phyloP scores from a whole-genome alignment of 2,797 vertebrate genomes.

The Brachymystax lenok region DNA sequence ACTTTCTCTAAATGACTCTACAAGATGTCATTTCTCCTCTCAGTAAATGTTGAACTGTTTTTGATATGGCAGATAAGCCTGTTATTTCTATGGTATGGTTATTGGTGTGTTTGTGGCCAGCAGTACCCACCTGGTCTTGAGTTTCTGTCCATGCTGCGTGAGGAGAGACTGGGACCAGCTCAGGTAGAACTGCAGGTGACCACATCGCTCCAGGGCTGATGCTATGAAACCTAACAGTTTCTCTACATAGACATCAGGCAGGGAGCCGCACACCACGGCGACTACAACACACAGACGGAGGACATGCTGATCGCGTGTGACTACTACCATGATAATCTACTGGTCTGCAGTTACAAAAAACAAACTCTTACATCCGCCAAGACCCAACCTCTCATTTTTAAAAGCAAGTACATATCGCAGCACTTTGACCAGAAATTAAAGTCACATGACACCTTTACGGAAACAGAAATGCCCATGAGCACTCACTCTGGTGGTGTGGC shows the following conservation, averaged over 20 bases:
- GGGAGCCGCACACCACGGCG: constrained; percentile 82
- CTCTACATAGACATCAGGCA: constrained; percentile 91
- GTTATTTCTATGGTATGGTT: background rate
- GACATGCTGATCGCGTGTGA: background rate
- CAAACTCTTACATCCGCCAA: background rate
- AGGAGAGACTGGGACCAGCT: constrained; percentile 88
- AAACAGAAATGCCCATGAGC: background rate
- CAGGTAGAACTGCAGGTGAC: constrained; percentile 94
- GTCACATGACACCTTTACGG: background rate
- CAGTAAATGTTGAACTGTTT: background rate
- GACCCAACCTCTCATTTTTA: background rate
- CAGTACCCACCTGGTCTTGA: constrained; percentile 84
- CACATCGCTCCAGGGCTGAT: constrained; percentile 82
- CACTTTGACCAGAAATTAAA: background rate
- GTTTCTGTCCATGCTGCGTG: constrained; percentile 85
- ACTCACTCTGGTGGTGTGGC: constrained; percentile 82
- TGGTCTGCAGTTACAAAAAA: background rate
- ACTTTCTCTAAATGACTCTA: background rate
- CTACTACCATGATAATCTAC: background rate
- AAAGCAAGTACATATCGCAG: background rate
- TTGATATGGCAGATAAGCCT: background rate
- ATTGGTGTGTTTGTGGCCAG: background rate
- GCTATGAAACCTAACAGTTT: constrained; percentile 89
- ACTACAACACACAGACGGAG: constrained; percentile 69
- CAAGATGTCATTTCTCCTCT: background rate